A percentile compares a stretch with the other conserved stretches of the same genome.
phyloP scores from a whole-genome alignment of 2,888 invertebrate genomes.

The Sussaba pulchella region DNA sequence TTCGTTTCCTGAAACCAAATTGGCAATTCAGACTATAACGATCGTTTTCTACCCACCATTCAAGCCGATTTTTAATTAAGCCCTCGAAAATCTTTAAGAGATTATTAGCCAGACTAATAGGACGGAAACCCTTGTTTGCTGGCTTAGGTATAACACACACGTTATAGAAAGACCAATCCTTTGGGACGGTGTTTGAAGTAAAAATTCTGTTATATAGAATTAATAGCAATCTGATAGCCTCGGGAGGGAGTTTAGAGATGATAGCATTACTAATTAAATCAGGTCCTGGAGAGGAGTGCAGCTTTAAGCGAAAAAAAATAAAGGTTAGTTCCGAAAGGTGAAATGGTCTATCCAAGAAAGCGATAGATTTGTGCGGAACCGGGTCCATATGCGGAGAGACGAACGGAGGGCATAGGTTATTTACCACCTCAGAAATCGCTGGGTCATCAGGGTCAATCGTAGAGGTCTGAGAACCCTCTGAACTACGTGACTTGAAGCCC shows the following conservation, averaged over 20 bases:
- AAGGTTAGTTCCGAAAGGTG: too few relatives aligned
- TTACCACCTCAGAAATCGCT: neutral
- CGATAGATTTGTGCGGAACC: too few relatives aligned
- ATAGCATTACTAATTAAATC: too few relatives aligned
- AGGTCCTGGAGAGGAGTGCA: too few relatives aligned
- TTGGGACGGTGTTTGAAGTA: neutral
- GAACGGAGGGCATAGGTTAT: neutral
- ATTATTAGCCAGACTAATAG: neutral
- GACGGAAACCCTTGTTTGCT: neutral
- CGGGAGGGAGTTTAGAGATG: neutral
- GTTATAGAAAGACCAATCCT: neutral
- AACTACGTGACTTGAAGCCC: too few relatives aligned
- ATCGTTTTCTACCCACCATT: slow-evolving; percentile 6
- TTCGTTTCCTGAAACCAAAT: neutral
- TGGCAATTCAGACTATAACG: neutral
- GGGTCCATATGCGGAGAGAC: too few relatives aligned
- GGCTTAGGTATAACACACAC: neutral
- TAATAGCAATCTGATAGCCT: neutral
- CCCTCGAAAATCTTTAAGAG: neutral
- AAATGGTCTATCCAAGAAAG: too few relatives aligned
- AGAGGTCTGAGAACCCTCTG: too few relatives aligned
- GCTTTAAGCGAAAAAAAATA: too few relatives aligned
- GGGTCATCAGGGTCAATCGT: too few relatives aligned
- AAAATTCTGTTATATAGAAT: neutral
- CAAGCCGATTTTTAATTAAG: neutral